Base-by-base conservation (phyloP, 2,888 invertebrate genomes). In the Ophion ellenae region DNA sequence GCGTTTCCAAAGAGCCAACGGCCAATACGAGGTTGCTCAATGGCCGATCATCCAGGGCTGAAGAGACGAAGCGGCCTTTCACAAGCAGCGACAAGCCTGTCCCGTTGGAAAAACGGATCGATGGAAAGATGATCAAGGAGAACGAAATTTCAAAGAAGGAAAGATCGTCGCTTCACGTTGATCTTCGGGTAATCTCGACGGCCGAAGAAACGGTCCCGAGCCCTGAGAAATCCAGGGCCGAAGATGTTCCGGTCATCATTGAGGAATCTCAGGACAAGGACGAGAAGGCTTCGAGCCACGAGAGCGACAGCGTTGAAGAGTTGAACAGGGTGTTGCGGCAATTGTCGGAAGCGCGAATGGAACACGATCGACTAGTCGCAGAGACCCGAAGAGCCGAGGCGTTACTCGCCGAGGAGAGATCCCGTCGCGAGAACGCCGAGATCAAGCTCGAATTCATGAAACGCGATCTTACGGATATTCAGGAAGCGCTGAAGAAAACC, bases 361-460 rank as follows among this genome's bases (percentile, higher is more conserved):
- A 93, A 4, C 88, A 91, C 67, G 90, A 91, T 4, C 86, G 89
- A 3, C 86, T 93, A 0, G 17, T 91, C 2, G 90, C 92, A 11
- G 90, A 92, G 45, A 88, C 84, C 0, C 89, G 88, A 14, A 87
- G 83, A 3, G 88, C 87, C 9, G 90, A 91, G 40, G 10, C 87
- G 0, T 45, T 91, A 28, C 78, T 94, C 2, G 73, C 87, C 3
- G 92, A 93, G 57, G 94, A 94, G 82, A 90, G 89, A 10, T 83
- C 88, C 0, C 90, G 91, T 0, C 91, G 93, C 0, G 90, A 92
- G 70, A 76, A 86, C 0, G 92, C 91, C 2, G 94, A 94, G 59
- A 87, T 87, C 4, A 92, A 92, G 40, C 80, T 94, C 5, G 76
- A 87, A 32, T 70, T 87, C 10, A 89, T 91, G 88, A 90, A 90